Evolutionary conservation across 2,113 vertebrate genomes (phyloP).

Genomic region (Physeter macrocephalus): DNA sequence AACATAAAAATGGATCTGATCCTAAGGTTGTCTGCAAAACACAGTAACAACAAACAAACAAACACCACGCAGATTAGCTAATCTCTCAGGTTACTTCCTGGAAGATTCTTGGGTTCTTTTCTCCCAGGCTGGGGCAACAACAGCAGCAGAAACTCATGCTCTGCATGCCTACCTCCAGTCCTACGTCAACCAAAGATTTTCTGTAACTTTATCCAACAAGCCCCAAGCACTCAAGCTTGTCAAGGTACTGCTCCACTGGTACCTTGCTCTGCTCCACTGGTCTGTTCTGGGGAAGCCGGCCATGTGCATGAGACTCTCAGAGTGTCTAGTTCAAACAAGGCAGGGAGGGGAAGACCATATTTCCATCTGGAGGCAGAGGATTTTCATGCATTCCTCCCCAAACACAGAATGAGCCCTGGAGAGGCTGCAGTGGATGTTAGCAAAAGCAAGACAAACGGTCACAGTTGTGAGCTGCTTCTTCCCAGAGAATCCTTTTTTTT

Average conservation of each 20-base stretch:
- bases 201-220: neutral
- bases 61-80: neutral
- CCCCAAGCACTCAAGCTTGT: neutral
- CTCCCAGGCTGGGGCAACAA: neutral
- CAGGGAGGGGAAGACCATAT: neutral
- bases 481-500: neutral
- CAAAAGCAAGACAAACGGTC: constrained; percentile 2
- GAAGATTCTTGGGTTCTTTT: neutral
- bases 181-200: neutral
- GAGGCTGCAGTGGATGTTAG: neutral
- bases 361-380: neutral
- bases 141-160: neutral
- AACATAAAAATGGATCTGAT: neutral
- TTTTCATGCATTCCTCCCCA: neutral
- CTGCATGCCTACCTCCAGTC: neutral
- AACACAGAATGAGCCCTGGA: neutral
- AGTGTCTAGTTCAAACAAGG: neutral
- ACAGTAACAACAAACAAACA: neutral
- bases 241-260: neutral
- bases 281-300: neutral
- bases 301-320: fast-evolving
- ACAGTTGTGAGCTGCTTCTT: neutral
- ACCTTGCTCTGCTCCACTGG: neutral
- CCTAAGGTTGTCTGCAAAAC: neutral
- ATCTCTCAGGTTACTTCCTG: neutral